phyloP scores from a whole-genome alignment of 1,140 invertebrate species.

The Drosophila ohnishii region DNA sequence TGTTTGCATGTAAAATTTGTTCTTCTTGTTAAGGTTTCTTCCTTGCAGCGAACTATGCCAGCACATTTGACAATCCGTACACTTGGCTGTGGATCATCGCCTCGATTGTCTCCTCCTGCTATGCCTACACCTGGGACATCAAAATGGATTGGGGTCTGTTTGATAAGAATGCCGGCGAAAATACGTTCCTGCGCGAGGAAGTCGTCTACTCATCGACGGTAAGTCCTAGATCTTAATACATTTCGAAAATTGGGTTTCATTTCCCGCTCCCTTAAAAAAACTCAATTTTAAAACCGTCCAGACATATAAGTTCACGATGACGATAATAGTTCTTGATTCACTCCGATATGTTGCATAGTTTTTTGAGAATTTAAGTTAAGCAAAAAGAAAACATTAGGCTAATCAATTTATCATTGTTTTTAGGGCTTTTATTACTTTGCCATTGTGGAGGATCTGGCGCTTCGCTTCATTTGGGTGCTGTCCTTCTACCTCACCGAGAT shows the following conservation, averaged over 20 bases:
- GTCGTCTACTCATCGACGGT: slow-evolving; percentile 90
- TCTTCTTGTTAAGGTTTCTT: slow-evolving; percentile 1
- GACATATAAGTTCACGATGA: no score
- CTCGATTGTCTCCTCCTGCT: slow-evolving; percentile 90
- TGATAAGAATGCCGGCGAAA: slow-evolving; percentile 93
- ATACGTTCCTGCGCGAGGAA: slow-evolving; percentile 90
- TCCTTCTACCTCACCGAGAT: slow-evolving; percentile 95
- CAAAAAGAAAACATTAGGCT: neutral
- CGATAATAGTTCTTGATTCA: no score
- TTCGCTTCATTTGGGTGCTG: slow-evolving; percentile 96
- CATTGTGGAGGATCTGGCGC: slow-evolving; percentile 96
- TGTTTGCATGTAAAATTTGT: no score
- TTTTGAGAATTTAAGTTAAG: no score
- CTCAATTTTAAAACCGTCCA: no score
- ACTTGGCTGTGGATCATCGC: slow-evolving; percentile 91
- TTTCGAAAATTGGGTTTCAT: no score
- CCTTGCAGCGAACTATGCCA: slow-evolving; percentile 85
- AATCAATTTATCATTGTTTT: neutral
- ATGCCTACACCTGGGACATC: slow-evolving; percentile 97
- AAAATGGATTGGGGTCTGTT: slow-evolving; percentile 99
- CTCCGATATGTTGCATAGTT: no score
- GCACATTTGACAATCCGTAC: slow-evolving; percentile 89
- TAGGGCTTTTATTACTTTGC: slow-evolving; percentile 98
- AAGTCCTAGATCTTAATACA: slow-evolving; percentile 43
- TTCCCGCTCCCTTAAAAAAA: no score